A percentile compares a stretch with the other conserved stretches of the same genome.
These are phyloP conservation scores for Nanorana parkeri DNA, from an alignment of 2,113 vertebrate genomes.

Conservation along the genomic window DNA sequence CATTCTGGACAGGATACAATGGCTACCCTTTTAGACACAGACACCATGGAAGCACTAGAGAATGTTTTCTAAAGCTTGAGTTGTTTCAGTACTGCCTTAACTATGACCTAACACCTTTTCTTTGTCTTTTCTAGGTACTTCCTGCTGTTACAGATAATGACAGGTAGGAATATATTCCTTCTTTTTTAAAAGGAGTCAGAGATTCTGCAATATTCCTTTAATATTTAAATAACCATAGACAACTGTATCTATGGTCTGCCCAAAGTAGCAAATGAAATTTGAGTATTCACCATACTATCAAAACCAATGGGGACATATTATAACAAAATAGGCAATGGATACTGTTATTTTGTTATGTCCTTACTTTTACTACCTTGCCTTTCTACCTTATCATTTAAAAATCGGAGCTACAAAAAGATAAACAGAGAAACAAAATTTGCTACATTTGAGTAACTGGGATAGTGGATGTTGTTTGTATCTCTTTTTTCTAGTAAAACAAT, in stretches of 20 bases:
- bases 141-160: slow-evolving; percentile 72
- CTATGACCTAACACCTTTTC: slow-evolving; percentile 22
- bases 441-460: neutral
- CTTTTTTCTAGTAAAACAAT: too few species aligned
- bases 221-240: slow-evolving; percentile 5
- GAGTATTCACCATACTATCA: neutral
- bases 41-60: slow-evolving; percentile 49
- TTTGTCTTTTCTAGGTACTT: slow-evolving; percentile 72
- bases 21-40: slow-evolving; percentile 47
- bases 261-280: neutral
- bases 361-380: too few species aligned
- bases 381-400: neutral
- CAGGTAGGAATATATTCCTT: slow-evolving; percentile 73
- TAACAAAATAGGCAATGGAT: too few species aligned
- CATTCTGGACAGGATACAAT: slow-evolving; percentile 14
- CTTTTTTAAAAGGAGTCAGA: neutral
- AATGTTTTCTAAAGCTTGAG: slow-evolving; percentile 35
- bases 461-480: neutral
- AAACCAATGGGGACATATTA: neutral
- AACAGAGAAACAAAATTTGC: neutral
- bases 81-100: slow-evolving; percentile 30
- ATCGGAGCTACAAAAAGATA: neutral
- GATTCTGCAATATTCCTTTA: neutral
- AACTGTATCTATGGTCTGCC: too few species aligned
- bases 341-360: neutral